Evolutionary conservation across 2,888 invertebrate genomes (phyloP).

Genomic region (Noctua janthe): DNA sequence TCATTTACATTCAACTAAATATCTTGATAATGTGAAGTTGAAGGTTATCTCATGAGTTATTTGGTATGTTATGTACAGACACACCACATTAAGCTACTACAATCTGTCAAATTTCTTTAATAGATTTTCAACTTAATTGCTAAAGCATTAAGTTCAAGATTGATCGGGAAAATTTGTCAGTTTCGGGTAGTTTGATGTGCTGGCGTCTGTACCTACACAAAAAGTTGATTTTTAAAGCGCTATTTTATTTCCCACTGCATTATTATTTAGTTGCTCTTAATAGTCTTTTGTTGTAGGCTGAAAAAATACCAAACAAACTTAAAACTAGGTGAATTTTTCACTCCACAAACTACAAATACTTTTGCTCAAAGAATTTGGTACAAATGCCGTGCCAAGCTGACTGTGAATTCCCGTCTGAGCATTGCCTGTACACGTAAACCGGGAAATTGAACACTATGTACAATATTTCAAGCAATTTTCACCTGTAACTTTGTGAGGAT

Average conservation of each 20-base stretch:
- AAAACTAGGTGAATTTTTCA: constrained; percentile 21
- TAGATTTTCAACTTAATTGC: too few species aligned
- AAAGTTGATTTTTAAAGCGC: background rate
- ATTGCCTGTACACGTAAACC: constrained; percentile 8
- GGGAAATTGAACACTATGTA: constrained; percentile 28
- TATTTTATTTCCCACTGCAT: too few species aligned
- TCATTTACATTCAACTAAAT: too few species aligned
- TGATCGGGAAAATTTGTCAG: too few species aligned
- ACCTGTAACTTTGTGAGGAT: background rate
- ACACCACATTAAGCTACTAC: too few species aligned
- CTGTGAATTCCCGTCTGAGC: constrained; percentile 54
- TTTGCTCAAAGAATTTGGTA: constrained; percentile 48
- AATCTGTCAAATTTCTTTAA: too few species aligned
- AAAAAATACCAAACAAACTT: constrained; percentile 11
- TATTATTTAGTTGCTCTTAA: background rate
- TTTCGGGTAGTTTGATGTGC: too few species aligned
- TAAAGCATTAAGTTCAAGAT: too few species aligned
- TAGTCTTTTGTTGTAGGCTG: background rate
- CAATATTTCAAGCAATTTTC: constrained; percentile 30
- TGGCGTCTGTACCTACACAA: background rate
- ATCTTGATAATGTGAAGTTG: background rate
- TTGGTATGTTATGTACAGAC: too few species aligned
- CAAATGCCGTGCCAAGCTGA: constrained; percentile 58
- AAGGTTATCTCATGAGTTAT: background rate
- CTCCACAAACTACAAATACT: constrained; percentile 27